Base-by-base conservation (phyloP, 1,140 invertebrate species). In the Dendroctonus valens region DNA sequence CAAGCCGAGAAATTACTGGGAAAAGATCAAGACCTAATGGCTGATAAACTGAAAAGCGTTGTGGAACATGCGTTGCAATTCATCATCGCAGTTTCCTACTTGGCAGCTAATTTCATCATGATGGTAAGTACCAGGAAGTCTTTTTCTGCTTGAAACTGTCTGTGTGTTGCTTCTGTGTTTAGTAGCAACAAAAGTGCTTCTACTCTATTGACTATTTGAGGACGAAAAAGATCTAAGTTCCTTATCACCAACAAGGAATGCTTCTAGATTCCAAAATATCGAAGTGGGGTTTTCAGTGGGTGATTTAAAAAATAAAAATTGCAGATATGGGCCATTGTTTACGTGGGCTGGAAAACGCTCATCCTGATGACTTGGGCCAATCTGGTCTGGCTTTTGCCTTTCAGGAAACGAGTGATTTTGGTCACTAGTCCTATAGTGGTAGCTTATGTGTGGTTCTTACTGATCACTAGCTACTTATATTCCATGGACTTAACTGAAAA, bases 281-380 rank as follows among this genome's bases (percentile, higher is more conserved):
- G 26, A 26, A 26, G 26, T 3, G 3, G 26, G 3, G 1, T 26
- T 26, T 26, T 3, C 26, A 26, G 26, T 2, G 26, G 3, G 1
- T 26, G 26, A 26, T 26, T 26, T 26, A 26, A 26, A 26, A 26
- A 26, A 26, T 26, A 2, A 26, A 15, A 6, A 0, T 44, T 46
- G 42, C 38, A 65, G 64, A 7, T 67, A 0, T 68, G 66, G 66
- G 57, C 59, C 6, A 68, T 68, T 14, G 14, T 38, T 1, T 68
- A 58, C 38, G 59, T 63, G 4, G 40, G 59, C 37, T 62, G 59
- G 59, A 62, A 37, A 48, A 53, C 42, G 5, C 40, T 68, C 4
- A 52, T 68, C 46, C 44, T 68, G 9, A 14, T 68, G 9, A 42
- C 57, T 5, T 68, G 66, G 66, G 66, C 66, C 38, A 68, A 63